Evolutionary conservation across 2,113 vertebrate species (phyloP).

Genomic region (Amia ocellicauda): DNA sequence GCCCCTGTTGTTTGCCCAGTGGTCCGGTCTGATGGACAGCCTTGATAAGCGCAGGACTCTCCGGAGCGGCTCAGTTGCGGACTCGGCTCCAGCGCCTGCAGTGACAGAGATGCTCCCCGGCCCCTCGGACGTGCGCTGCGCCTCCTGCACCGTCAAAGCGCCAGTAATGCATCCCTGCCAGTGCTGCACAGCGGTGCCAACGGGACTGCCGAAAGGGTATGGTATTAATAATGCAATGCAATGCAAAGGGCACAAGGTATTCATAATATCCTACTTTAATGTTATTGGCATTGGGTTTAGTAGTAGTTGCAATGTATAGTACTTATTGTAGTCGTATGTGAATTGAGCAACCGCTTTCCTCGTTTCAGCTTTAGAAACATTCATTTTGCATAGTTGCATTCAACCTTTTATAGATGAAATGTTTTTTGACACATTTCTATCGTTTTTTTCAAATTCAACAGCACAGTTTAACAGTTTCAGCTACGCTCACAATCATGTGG

Average conservation of each 20-base stretch:
- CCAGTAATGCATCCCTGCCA: background rate
- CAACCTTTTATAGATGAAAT: too few relatives aligned
- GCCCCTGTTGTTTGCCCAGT: constrained; percentile 17
- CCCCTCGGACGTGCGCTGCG: background rate
- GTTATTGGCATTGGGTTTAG: too few relatives aligned
- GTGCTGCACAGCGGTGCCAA: background rate
- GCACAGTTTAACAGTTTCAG: too few relatives aligned
- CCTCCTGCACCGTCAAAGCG: background rate
- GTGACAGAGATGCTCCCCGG: constrained; percentile 23
- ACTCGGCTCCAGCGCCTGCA: background rate
- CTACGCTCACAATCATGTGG: too few relatives aligned
- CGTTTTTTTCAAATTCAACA: too few relatives aligned
- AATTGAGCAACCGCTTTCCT: background rate
- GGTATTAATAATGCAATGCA: too few relatives aligned
- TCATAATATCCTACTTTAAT: too few relatives aligned
- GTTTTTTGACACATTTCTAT: too few relatives aligned
- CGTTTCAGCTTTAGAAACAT: background rate
- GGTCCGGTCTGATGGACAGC: constrained; percentile 13
- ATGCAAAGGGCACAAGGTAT: too few relatives aligned
- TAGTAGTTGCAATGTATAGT: background rate
- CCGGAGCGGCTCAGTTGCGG: constrained; percentile 9
- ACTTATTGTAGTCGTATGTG: background rate
- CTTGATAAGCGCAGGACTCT: constrained; percentile 15
- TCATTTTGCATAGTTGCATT: too few relatives aligned
- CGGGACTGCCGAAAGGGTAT: background rate